Conservation (phyloP, 2,797 vertebrate species). For the Thunnus albacares region DNA sequence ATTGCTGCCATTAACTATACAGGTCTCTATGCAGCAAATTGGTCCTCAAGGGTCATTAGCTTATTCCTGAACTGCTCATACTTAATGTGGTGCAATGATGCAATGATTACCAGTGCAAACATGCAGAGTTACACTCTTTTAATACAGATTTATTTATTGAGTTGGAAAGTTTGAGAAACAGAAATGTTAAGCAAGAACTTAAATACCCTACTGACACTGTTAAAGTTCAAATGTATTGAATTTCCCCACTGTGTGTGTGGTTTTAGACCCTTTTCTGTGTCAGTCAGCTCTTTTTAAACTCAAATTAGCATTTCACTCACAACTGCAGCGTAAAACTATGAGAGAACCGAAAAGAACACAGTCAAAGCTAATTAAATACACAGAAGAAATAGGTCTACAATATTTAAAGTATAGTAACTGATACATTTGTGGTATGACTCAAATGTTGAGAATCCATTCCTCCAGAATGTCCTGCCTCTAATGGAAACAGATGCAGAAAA, state of each 20-base stretch:
- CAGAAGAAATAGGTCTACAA: slow-evolving; percentile 12
- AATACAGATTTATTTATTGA: not conserved
- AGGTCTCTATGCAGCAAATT: slow-evolving; percentile 32
- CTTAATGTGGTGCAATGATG: not conserved
- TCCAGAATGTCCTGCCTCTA: slow-evolving; percentile 6
- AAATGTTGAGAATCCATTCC: slow-evolving; percentile 27
- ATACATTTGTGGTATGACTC: slow-evolving; percentile 43
- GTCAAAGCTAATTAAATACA: slow-evolving; percentile 18
- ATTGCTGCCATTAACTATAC: slow-evolving; percentile 41
- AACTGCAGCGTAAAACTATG: not conserved
- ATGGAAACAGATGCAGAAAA: slow-evolving; percentile 44
- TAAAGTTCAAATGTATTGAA: slow-evolving; percentile 21
- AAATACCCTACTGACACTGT: not conserved
- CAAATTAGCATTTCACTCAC: slow-evolving; percentile 19
- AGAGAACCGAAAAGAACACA: not conserved
- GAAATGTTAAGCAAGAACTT: not conserved
- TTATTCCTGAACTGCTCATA: slow-evolving; percentile 16
- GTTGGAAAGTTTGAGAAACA: not conserved
- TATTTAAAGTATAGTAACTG: slow-evolving; percentile 33
- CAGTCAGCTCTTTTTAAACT: slow-evolving; percentile 35
- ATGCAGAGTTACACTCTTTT: not conserved
- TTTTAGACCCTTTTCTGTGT: not conserved
- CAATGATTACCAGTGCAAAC: slow-evolving; percentile 2
- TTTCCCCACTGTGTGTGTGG: not conserved
- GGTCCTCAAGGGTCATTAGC: slow-evolving; percentile 33